phyloP scores from a whole-genome alignment of 2,888 invertebrate species.

The Amphipyra berbera region DNA sequence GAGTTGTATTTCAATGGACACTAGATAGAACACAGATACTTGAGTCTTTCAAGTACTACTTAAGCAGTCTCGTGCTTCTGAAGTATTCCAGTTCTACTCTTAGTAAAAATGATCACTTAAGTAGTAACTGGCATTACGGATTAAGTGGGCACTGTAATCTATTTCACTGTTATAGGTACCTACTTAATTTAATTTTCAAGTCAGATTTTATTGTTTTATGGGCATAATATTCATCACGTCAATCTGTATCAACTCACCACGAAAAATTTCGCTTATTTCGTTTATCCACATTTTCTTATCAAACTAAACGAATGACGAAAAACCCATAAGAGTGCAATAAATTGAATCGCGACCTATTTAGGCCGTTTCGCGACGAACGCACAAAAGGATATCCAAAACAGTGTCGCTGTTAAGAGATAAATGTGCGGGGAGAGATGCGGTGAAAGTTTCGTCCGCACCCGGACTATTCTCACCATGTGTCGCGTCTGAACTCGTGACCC shows the following conservation, averaged over 20 bases:
- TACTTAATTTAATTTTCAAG: not conserved
- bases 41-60: conserved; percentile 15
- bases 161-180: not conserved
- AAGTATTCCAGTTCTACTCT: not conserved
- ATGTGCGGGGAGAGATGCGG: conserved; percentile 79
- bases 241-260: not conserved
- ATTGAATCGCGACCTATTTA: conserved; percentile 45
- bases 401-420: conserved; percentile 78
- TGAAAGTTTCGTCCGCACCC: conserved; percentile 76
- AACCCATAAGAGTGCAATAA: conserved; percentile 26
- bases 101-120: not conserved
- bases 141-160: not conserved
- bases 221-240: not conserved
- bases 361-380: conserved; percentile 38
- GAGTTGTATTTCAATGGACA: conserved; percentile 18
- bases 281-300: conserved; percentile 1
- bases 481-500: conserved; percentile 79
- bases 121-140: not conserved
- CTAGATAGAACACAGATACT: conserved; percentile 13
- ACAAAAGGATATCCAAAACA: conserved; percentile 68
- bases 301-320: not conserved
- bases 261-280: not conserved
- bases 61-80: not conserved
- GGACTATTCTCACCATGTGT: conserved; percentile 83
- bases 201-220: not conserved